Conservation (phyloP, 2,888 invertebrate genomes). For the Caradrina kadenii region DNA sequence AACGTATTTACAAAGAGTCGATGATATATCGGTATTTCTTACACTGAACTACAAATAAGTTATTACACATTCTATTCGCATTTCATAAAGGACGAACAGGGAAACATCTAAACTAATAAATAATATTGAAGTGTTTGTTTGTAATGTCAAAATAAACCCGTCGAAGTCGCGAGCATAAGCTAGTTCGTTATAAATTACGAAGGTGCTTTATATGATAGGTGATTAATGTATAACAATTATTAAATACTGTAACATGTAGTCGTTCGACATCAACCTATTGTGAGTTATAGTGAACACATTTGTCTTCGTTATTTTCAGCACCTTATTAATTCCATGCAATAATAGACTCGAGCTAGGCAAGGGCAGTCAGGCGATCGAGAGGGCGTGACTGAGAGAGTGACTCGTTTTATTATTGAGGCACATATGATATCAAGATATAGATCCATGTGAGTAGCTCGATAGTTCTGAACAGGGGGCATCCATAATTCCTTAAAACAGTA, state of each 20-base stretch:
- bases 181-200: background rate
- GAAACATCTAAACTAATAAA: too few relatives aligned
- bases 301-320: conserved; percentile 23
- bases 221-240: background rate
- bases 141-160: too few relatives aligned
- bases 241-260: background rate
- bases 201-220: background rate
- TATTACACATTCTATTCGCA: background rate
- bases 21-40: conserved; percentile 28
- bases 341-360: conserved; percentile 11
- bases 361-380: conserved; percentile 1
- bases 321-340: conserved; percentile 18
- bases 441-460: background rate
- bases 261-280: background rate
- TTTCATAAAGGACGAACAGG: too few relatives aligned
- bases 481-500: background rate
- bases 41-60: conserved; percentile 6
- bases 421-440: background rate
- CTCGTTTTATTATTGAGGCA: background rate
- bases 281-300: conserved; percentile 3
- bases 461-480: background rate
- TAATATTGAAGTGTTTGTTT: too few relatives aligned
- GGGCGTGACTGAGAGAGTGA: background rate
- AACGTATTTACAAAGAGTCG: conserved; percentile 22
- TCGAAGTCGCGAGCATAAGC: too few relatives aligned